These are phyloP conservation scores for Harpagoxenus sublaevis DNA, from an alignment of 2,888 invertebrate genomes.

Conservation along the genomic window DNA sequence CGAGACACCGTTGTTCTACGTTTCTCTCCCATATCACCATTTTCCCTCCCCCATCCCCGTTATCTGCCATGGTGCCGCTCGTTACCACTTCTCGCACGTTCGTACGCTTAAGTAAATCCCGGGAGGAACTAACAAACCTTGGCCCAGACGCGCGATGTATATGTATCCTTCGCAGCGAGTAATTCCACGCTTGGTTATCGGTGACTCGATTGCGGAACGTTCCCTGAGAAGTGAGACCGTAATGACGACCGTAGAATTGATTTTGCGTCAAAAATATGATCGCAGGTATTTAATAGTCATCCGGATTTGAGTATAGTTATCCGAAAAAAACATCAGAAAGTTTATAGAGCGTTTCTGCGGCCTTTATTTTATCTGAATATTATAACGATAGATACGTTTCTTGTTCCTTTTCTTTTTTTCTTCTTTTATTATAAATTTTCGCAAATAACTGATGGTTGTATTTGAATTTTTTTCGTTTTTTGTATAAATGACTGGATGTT, in stretches of 20 bases:
- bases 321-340: background rate
- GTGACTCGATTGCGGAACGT: slow-evolving; percentile 16
- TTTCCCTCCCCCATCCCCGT: background rate
- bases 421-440: background rate
- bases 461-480: no score
- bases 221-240: background rate
- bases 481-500: no score
- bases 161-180: slow-evolving; percentile 33
- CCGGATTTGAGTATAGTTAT: background rate
- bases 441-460: no score
- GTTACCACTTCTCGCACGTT: slow-evolving; percentile 56
- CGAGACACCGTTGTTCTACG: slow-evolving; percentile 43
- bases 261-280: background rate
- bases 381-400: background rate
- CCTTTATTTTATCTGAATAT: background rate
- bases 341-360: background rate
- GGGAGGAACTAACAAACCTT: slow-evolving; percentile 51
- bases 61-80: slow-evolving; percentile 31
- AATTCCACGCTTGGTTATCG: slow-evolving; percentile 48
- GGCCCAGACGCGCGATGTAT: slow-evolving; percentile 40
- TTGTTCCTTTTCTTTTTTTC: background rate
- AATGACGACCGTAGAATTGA: slow-evolving; percentile 6
- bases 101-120: slow-evolving; percentile 58
- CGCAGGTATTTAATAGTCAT: background rate
- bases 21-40: background rate